Evolutionary conservation across 2,888 invertebrate species (phyloP).

Genomic region (Synanthedon myopaeformis): DNA sequence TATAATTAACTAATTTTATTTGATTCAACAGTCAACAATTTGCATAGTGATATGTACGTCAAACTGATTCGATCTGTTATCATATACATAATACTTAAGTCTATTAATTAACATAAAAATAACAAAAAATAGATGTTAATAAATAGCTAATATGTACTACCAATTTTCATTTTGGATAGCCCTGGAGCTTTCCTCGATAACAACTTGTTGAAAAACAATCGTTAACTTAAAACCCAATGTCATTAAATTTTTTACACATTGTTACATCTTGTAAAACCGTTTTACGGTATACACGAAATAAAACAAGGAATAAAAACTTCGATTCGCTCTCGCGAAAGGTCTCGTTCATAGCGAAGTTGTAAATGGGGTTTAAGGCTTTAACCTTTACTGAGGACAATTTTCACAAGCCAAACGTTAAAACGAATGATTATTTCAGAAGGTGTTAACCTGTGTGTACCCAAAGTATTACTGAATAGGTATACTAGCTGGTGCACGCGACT

Average conservation of each 20-base stretch:
- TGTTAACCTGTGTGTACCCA: no score
- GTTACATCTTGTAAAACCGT: constrained; percentile 4
- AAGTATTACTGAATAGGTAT: no score
- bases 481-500: no score
- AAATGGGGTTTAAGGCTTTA: constrained; percentile 52
- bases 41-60: no score
- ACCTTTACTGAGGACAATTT: constrained; percentile 51
- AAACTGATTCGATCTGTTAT: no score
- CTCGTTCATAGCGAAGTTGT: constrained; percentile 42
- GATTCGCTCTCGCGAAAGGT: constrained; percentile 44
- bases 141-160: no score
- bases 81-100: no score
- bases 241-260: not conserved
- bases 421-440: constrained; percentile 40
- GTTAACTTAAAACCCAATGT: not conserved
- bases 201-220: not conserved
- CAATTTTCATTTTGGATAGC: no score
- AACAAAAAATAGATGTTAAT: no score
- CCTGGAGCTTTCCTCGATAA: not conserved
- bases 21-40: no score
- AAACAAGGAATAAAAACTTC: constrained; percentile 54
- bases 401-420: constrained; percentile 15
- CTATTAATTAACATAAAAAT: no score
- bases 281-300: constrained; percentile 19
- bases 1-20: no score